Evolutionary conservation across 2,797 vertebrate species (phyloP).

Genomic region (Luscinia megarhynchos): DNA sequence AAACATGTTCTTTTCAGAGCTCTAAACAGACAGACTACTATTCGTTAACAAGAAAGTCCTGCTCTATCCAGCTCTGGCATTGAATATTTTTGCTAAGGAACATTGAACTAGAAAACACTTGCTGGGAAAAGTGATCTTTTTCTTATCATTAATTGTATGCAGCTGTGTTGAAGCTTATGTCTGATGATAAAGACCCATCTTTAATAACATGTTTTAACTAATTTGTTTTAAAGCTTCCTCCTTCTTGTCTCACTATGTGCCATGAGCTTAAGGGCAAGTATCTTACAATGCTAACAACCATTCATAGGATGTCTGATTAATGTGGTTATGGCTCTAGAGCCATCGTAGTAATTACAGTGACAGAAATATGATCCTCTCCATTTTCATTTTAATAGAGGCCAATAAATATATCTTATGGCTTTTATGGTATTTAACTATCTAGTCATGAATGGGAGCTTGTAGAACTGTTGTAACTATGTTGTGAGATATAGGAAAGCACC

Average conservation of each 20-base stretch:
- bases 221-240: conserved; percentile 16
- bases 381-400: conserved; percentile 30
- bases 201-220: neutral
- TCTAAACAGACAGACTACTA: neutral
- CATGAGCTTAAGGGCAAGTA: conserved; percentile 7
- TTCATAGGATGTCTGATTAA: neutral
- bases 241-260: neutral
- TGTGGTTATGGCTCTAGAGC: conserved; percentile 21
- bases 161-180: neutral
- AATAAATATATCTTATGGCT: neutral
- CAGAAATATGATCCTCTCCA: neutral
- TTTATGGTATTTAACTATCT: neutral
- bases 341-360: conserved; percentile 8
- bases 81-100: conserved; percentile 43
- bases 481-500: neutral
- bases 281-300: neutral
- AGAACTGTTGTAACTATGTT: neutral
- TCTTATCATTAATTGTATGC: neutral
- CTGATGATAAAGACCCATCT: neutral
- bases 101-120: conserved; percentile 22
- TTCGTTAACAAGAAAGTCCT: neutral
- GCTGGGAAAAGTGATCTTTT: conserved; percentile 13
- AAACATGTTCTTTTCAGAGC: neutral
- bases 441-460: neutral
- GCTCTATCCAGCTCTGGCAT: neutral